Percentiles rank a stretch among this genome's conserved stretches.
These are phyloP conservation scores for Diplazon laetatorius DNA, from an alignment of 2,888 invertebrate species.

Conservation along the genomic window DNA sequence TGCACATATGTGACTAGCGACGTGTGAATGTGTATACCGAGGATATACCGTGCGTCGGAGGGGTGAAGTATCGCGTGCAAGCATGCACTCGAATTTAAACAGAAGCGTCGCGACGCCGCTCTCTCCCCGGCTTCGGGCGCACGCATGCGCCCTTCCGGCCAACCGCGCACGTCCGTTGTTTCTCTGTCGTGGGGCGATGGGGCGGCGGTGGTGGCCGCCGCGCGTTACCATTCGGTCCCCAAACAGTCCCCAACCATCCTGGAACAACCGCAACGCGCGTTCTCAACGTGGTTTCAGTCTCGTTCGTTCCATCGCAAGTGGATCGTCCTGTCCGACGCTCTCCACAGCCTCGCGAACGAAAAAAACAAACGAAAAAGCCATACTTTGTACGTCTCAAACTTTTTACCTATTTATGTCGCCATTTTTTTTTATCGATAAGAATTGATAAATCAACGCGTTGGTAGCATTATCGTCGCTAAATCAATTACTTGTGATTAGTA, in stretches of 20 bases:
- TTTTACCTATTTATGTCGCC: background rate
- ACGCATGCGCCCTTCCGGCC: conserved; percentile 31
- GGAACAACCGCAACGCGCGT: conserved; percentile 13
- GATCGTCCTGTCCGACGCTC: conserved; percentile 6
- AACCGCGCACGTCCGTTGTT: conserved; percentile 15
- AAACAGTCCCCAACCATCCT: conserved; percentile 27
- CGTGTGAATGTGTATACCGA: conserved; percentile 8
- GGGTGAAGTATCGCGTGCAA: conserved; percentile 43
- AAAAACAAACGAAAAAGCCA: background rate
- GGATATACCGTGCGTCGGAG: background rate
- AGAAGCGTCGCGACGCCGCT: conserved; percentile 52
- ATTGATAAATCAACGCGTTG: no score
- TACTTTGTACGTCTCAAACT: no score
- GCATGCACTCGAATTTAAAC: conserved; percentile 45
- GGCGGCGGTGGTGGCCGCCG: conserved; percentile 5
- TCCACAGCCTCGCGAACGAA: background rate
- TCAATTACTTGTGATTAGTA: no score
- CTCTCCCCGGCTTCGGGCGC: background rate
- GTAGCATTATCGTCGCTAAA: no score
- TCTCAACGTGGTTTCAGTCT: conserved; percentile 16
- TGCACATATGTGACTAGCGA: background rate
- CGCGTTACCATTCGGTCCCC: conserved; percentile 2
- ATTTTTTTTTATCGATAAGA: background rate
- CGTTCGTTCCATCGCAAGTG: conserved; percentile 24
- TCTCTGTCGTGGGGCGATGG: background rate